phyloP scores from a whole-genome alignment of 53 echinoderm and acorn worm species.

The Patiria pectinifera region DNA sequence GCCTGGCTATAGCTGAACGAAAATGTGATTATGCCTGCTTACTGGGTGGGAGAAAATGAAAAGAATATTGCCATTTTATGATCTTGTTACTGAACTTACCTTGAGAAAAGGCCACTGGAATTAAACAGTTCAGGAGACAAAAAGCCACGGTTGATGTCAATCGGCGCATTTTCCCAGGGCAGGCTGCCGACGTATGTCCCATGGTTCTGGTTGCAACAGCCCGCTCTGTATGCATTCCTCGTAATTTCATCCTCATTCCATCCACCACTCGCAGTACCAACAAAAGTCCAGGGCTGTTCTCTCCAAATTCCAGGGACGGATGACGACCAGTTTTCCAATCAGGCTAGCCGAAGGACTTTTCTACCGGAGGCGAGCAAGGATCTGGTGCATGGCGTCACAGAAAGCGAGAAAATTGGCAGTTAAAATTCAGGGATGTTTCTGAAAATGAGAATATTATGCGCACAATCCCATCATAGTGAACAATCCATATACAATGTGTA shows the following conservation, averaged over 20 bases:
- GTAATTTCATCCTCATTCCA: constrained; percentile 46
- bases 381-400: constrained; percentile 33
- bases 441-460: constrained; percentile 19
- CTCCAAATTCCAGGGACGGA: constrained; percentile 21
- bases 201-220: background rate
- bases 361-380: constrained; percentile 12
- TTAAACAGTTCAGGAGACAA: constrained; percentile 64
- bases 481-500: background rate
- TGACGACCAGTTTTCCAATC: constrained; percentile 2
- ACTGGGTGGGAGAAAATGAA: background rate
- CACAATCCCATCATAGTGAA: constrained; percentile 16
- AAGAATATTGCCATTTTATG: background rate
- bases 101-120: constrained; percentile 77
- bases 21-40: constrained; percentile 36
- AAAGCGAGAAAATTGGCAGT: background rate
- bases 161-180: constrained; percentile 54
- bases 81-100: constrained; percentile 58
- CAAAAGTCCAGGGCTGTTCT: constrained; percentile 32
- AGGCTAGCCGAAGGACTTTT: constrained; percentile 8
- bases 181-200: constrained; percentile 53
- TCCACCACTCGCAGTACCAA: background rate
- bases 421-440: constrained; percentile 16
- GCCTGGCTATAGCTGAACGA: constrained; percentile 4
- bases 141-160: constrained; percentile 28
- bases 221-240: constrained; percentile 61